Base-by-base conservation (phyloP, 2,113 vertebrate species). In the Prunella himalayana region DNA sequence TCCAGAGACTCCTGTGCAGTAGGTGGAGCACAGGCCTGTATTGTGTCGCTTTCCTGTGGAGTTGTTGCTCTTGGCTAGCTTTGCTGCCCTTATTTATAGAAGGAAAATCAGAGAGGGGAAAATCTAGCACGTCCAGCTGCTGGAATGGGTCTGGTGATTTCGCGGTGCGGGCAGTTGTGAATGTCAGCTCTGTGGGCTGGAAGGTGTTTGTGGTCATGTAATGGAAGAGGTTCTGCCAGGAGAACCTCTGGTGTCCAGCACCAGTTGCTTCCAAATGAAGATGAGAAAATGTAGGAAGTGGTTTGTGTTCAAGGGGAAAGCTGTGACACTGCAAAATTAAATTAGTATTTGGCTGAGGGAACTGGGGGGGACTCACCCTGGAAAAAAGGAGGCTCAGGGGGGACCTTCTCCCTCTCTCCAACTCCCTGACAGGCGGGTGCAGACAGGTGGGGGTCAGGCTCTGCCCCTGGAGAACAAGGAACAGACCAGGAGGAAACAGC, bases 41-140 rank as follows among this genome's bases (percentile, higher is more conserved):
- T 98, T 98, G 97, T 98, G 95, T 96, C 53, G 84, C 94, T 91
- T 98, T 98, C 98, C 97, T 98, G 97, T 96, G 76, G 51, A 44
- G 77, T 25, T 96, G 89, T 97, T 97, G 92, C 93, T 97, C 45
- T 98, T 97, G 97, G 93, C 96, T 33, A 6, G 88, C 71, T 53
- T 82, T 86, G 75, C 88, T 92, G 91, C 77, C 61, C 27, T 78
- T 95, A 91, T 95, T 86, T 94, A 63, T 82, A 72, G 92, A 70
- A 76, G 57, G 82, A 44, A 51, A 35, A 79, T 61, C 69, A 45
- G 75, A 80, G 72, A 66, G 49, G 81, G 82, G 31, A 28, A 72
- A 76, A 31, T 69, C n/a, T 39, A 68, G 85, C 73, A 64, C 82
- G 72, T 49, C 2, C 51, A 70, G 73, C 84, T 87, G 71, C 71